Evolutionary conservation across 1,140 invertebrate species (phyloP).

Genomic region (Heliconius hermathena): DNA sequence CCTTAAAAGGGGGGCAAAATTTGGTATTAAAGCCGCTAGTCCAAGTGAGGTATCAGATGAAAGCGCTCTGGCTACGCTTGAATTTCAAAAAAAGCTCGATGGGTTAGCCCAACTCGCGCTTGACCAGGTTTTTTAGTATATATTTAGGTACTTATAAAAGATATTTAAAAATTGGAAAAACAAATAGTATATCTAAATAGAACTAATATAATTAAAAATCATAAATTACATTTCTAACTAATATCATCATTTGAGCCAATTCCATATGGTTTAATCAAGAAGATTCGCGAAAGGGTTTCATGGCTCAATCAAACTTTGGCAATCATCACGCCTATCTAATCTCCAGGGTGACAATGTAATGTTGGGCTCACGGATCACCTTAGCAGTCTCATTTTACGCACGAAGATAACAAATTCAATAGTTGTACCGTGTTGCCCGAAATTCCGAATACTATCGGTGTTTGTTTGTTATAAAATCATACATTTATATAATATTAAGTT

Average conservation of each 20-base stretch:
- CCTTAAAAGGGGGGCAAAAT: no score
- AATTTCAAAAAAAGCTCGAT: no score
- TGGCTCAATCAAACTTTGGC: slow-evolving; percentile 74
- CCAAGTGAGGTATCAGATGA: no score
- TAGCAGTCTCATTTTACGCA: slow-evolving; percentile 57
- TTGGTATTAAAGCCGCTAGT: no score
- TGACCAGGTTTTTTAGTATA: no score
- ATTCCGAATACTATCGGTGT: neutral
- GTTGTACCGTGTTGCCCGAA: slow-evolving; percentile 25
- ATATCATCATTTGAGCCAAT: slow-evolving; percentile 51
- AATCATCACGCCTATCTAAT: slow-evolving; percentile 75
- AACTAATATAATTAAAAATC: neutral
- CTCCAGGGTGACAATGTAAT: slow-evolving; percentile 68
- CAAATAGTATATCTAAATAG: neutral
- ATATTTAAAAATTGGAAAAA: neutral
- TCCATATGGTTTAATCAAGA: slow-evolving; percentile 59
- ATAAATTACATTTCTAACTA: slow-evolving; percentile 14
- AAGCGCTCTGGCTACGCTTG: no score
- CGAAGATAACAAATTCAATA: slow-evolving; percentile 55
- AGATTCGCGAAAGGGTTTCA: slow-evolving; percentile 64
- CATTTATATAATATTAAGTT: neutral
- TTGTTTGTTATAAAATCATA: slow-evolving; percentile 10
- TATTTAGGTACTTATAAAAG: neutral
- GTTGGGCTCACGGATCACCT: slow-evolving; percentile 49
- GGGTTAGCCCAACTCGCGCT: no score